A percentile compares a stretch with the other conserved stretches of the same genome.
These are phyloP conservation scores for Rattus rattus DNA, from an alignment of 2,113 vertebrate genomes.

Conservation along the genomic window DNA sequence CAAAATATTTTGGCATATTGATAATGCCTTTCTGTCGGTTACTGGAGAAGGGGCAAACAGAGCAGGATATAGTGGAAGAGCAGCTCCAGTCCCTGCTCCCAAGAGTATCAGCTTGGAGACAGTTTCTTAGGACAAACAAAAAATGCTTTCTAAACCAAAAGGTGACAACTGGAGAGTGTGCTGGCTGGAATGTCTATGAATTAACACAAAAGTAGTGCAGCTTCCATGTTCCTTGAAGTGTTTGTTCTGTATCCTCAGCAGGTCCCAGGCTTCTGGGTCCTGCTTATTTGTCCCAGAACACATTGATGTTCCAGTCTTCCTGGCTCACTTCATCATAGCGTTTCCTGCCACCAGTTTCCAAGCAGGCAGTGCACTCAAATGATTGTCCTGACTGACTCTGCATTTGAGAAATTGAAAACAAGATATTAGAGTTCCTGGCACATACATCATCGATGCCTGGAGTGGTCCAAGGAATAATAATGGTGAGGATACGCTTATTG, in stretches of 20 bases:
- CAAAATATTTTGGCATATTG: neutral
- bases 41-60: neutral
- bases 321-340: neutral
- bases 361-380: neutral
- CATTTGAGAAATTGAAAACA: constrained; percentile 45
- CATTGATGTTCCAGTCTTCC: neutral
- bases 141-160: neutral
- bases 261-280: neutral
- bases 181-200: neutral
- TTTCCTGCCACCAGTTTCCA: neutral
- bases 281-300: neutral
- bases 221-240: neutral
- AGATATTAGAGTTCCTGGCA: neutral
- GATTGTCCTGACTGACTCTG: neutral
- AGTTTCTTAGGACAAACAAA: neutral
- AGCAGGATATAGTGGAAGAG: neutral
- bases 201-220: no score
- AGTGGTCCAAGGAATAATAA: neutral
- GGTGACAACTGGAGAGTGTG: neutral
- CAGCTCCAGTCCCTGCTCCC: no score
- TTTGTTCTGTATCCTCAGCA: neutral
- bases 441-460: neutral
- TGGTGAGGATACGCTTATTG: neutral
- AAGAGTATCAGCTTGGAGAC: neutral
- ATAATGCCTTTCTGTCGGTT: neutral